These are phyloP conservation scores for Etheostoma spectabile DNA, from an alignment of 2,113 vertebrate genomes.

Conservation along the genomic window DNA sequence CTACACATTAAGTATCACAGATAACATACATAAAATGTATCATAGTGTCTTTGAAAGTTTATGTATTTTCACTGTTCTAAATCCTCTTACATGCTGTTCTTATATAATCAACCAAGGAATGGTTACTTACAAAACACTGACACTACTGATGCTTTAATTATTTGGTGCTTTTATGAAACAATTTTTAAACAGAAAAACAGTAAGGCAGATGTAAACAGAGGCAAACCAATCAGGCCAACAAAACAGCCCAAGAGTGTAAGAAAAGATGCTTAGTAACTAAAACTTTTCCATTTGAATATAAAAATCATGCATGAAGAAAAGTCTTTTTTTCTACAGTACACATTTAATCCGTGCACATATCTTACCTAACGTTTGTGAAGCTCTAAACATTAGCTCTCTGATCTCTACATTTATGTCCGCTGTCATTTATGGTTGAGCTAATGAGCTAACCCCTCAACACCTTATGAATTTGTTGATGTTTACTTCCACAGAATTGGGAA, in stretches of 20 bases:
- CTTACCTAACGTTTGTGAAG: neutral
- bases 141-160: neutral
- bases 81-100: neutral
- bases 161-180: constrained; percentile 1
- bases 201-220: neutral
- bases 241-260: neutral
- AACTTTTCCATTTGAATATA: neutral
- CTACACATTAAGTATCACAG: neutral
- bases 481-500: constrained; percentile 52
- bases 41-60: neutral
- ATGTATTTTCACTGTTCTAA: neutral
- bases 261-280: neutral
- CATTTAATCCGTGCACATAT: neutral
- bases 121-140: neutral
- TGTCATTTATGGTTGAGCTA: constrained; percentile 56
- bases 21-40: neutral
- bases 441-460: constrained; percentile 63
- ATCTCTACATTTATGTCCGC: constrained; percentile 39
- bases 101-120: neutral
- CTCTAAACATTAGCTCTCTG: constrained; percentile 31
- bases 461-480: constrained; percentile 60
- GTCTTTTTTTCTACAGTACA: neutral
- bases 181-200: neutral
- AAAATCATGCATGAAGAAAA: neutral
- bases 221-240: neutral